Percentiles rank a stretch among this genome's conserved stretches.
Evolutionary conservation across 1,140 invertebrate species (phyloP).

Genomic region (Anastatus disparis): DNA sequence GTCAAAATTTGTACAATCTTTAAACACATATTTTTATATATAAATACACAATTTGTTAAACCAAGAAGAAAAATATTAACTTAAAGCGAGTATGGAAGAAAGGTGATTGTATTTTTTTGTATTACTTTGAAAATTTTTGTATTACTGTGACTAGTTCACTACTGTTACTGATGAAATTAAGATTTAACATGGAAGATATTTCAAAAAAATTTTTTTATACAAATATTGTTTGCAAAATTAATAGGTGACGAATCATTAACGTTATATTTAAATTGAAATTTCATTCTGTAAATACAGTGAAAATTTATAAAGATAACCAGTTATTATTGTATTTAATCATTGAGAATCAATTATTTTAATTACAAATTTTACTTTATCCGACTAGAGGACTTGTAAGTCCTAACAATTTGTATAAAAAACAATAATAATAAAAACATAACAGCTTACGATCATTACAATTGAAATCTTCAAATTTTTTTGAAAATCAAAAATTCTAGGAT

Average conservation of each 20-base stretch:
- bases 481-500: conserved; percentile 24
- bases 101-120: conserved; percentile 20
- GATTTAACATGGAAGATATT: conserved; percentile 1
- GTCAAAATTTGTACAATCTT: conserved; percentile 34
- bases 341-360: conserved; percentile 14
- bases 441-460: conserved; percentile 16
- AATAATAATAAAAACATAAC: conserved; percentile 35
- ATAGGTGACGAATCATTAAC: too few relatives aligned
- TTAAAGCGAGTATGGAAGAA: conserved; percentile 31
- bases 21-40: conserved; percentile 36
- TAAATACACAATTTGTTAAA: conserved; percentile 10
- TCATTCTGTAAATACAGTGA: too few relatives aligned
- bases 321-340: conserved; percentile 19
- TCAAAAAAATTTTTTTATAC: conserved; percentile 18
- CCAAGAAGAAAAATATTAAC: conserved; percentile 9
- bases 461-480: conserved; percentile 23
- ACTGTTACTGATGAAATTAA: conserved; percentile 25
- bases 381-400: conserved; percentile 34
- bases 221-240: too few relatives aligned
- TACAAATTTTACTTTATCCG: conserved; percentile 17
- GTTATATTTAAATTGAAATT: too few relatives aligned
- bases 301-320: background rate
- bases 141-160: conserved; percentile 37
- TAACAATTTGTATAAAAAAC: conserved; percentile 35
- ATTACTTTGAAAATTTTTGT: conserved; percentile 21